Evolutionary conservation across 2,888 invertebrate species (phyloP).

Genomic region (Drosophila algonquin): DNA sequence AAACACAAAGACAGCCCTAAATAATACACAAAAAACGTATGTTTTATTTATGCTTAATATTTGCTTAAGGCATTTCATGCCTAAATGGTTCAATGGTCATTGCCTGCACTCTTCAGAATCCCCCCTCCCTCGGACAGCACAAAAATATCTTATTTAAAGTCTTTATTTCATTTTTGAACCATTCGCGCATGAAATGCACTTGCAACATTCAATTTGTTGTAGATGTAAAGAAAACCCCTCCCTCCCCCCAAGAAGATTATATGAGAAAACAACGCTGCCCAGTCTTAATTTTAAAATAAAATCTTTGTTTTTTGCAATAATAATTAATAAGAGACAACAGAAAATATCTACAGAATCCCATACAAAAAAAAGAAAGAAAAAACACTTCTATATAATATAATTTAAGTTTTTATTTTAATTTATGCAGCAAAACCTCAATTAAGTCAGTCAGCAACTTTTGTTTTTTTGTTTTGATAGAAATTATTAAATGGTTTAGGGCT

Average conservation of each 20-base stretch:
- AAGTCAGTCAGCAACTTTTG: constrained; percentile 40
- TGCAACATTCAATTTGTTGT: constrained; percentile 22
- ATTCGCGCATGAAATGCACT: constrained; percentile 67
- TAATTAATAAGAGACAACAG: constrained; percentile 28
- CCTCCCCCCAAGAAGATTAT: constrained; percentile 18
- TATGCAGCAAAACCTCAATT: constrained; percentile 42
- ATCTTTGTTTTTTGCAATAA: constrained; percentile 42
- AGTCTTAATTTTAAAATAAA: constrained; percentile 58
- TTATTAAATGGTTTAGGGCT: constrained; percentile 46
- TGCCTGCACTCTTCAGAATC: constrained; percentile 28
- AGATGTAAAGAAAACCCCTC: constrained; percentile 36
- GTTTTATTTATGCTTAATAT: constrained; percentile 33
- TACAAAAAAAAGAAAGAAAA: background rate
- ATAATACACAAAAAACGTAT: constrained; percentile 20
- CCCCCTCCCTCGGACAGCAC: constrained; percentile 37
- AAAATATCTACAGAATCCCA: constrained; percentile 16
- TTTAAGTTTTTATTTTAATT: constrained; percentile 50
- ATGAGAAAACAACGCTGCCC: constrained; percentile 49
- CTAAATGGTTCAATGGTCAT: constrained; percentile 59
- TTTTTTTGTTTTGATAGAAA: constrained; percentile 19
- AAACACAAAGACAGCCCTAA: constrained; percentile 26
- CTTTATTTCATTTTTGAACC: constrained; percentile 49
- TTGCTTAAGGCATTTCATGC: constrained; percentile 61
- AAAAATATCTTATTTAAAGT: constrained; percentile 34
- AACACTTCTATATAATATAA: constrained; percentile 31